Evolutionary conservation across 2,113 vertebrate genomes (phyloP).

Genomic region (Pampusana beccarii): DNA sequence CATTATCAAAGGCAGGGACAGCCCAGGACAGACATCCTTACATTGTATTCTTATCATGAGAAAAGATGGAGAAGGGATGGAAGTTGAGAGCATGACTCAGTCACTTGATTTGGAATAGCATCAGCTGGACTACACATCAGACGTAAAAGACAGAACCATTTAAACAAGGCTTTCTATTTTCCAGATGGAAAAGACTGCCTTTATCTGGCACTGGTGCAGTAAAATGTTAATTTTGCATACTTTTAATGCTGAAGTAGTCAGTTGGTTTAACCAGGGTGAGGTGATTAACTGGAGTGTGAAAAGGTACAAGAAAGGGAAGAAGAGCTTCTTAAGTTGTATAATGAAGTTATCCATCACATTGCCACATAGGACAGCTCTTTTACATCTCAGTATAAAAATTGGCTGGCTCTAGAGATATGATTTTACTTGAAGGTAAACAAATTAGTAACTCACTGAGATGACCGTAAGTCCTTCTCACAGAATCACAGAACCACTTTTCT

Average conservation of each 20-base stretch:
- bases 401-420: constrained; percentile 16
- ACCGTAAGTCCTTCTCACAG: neutral
- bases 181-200: neutral
- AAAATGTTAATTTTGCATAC: constrained; percentile 10
- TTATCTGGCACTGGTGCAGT: neutral
- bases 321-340: constrained; percentile 38
- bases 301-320: constrained; percentile 64
- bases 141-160: neutral
- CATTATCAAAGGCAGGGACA: neutral
- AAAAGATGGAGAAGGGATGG: neutral
- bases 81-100: neutral
- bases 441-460: constrained; percentile 25
- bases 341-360: constrained; percentile 53
- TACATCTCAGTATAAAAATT: constrained; percentile 20
- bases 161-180: neutral
- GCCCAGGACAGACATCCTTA: neutral
- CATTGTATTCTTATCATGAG: neutral
- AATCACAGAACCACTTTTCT: neutral
- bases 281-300: constrained; percentile 38
- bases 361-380: constrained; percentile 15
- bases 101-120: neutral
- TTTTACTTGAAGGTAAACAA: constrained; percentile 58
- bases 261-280: neutral
- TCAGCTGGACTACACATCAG: neutral
- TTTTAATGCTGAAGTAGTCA: neutral